Evolutionary conservation across 2,797 vertebrate species (phyloP).

Genomic region (Eulemur rubriventer): DNA sequence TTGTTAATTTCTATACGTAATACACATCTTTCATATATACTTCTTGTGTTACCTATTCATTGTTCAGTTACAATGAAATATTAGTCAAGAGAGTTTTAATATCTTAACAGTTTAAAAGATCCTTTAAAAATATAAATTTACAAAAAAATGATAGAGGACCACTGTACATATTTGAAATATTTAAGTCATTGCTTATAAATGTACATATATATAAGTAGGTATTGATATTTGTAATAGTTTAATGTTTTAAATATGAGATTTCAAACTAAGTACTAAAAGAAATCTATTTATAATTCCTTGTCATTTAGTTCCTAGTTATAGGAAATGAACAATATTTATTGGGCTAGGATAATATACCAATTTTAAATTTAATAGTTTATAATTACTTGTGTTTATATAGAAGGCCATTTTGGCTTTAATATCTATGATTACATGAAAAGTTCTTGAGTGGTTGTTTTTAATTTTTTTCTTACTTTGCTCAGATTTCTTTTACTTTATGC

Average conservation of each 20-base stretch:
- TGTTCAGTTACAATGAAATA: constrained; percentile 4
- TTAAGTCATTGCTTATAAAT: constrained; percentile 17
- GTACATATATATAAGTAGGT: neutral
- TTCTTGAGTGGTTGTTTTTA: neutral
- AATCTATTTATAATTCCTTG: neutral
- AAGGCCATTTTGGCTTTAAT: constrained; percentile 20
- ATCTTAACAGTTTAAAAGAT: constrained; percentile 47
- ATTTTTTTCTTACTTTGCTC: neutral
- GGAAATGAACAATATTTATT: neutral
- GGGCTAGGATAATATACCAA: neutral
- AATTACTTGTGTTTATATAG: neutral
- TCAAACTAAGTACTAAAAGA: constrained; percentile 37
- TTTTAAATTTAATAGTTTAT: constrained; percentile 38
- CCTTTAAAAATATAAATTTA: constrained; percentile 23
- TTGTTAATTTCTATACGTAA: neutral
- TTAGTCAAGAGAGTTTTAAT: constrained; percentile 11
- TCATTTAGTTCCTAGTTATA: neutral
- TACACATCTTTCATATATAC: neutral
- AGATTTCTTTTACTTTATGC: constrained; percentile 10
- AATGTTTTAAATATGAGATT: neutral
- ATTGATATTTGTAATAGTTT: neutral
- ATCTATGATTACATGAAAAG: neutral
- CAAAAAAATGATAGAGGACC: neutral
- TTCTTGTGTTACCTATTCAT: neutral
- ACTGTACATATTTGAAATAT: constrained; percentile 5